These are phyloP conservation scores for Siniperca knerii DNA, from an alignment of 2,113 vertebrate genomes.

Conservation along the genomic window DNA sequence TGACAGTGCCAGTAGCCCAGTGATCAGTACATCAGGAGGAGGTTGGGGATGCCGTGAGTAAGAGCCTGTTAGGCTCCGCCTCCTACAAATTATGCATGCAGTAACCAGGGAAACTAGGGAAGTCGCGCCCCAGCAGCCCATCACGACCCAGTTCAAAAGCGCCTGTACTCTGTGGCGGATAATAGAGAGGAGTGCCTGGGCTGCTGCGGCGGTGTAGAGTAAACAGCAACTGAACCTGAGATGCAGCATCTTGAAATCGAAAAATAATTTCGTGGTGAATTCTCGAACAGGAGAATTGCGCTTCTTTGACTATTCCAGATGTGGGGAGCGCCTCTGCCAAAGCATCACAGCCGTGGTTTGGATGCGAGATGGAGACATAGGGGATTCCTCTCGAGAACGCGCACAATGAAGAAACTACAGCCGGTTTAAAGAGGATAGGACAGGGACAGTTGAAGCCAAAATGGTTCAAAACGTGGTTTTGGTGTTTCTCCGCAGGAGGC, in stretches of 20 bases:
- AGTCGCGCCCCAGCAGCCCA: constrained; percentile 67
- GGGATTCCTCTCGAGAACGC: constrained; percentile 75
- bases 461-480: constrained; percentile 97
- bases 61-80: constrained; percentile 67
- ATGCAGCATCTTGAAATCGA: constrained; percentile 24
- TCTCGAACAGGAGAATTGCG: constrained; percentile 23
- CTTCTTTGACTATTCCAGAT: constrained; percentile 73
- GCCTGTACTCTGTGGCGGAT: constrained; percentile 22
- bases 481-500: constrained; percentile 97
- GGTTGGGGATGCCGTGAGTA: constrained; percentile 74
- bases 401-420: constrained; percentile 64
- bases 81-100: constrained; percentile 68
- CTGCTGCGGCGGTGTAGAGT: constrained; percentile 17
- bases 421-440: constrained; percentile 40
- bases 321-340: constrained; percentile 79
- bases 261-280: constrained; percentile 16
- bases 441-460: neutral
- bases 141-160: constrained; percentile 78
- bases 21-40: constrained; percentile 27
- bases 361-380: constrained; percentile 81
- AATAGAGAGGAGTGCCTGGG: constrained; percentile 31
- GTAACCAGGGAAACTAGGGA: constrained; percentile 78
- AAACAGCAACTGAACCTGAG: neutral
- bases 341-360: constrained; percentile 79
- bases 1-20: constrained; percentile 40